Evolutionary conservation across 2,113 vertebrate genomes (phyloP).

Genomic region (Antigone vipio): DNA sequence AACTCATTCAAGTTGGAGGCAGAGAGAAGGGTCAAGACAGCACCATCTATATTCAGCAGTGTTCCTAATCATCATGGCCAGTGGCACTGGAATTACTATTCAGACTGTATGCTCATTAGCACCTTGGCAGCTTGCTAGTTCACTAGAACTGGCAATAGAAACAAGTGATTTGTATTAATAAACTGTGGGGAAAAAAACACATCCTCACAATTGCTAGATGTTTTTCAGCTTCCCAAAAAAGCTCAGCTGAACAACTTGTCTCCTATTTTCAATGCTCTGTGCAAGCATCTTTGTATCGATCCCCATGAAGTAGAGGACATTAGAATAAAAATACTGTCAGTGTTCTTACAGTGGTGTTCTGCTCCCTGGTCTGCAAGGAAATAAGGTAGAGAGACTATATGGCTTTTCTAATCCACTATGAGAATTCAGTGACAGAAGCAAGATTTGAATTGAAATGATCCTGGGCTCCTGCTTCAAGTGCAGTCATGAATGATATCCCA

Average conservation of each 20-base stretch:
- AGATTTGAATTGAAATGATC: not conserved
- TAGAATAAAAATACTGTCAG: not conserved
- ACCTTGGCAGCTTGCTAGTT: slow-evolving; percentile 28
- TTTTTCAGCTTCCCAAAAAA: not conserved
- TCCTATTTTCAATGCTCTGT: not conserved
- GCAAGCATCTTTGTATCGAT: not conserved
- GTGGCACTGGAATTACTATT: not conserved
- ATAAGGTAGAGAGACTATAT: not conserved
- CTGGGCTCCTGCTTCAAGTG: not conserved
- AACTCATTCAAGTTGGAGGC: not conserved
- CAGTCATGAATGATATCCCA: not conserved
- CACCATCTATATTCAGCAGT: not conserved
- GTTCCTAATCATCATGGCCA: not conserved
- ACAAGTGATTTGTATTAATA: slow-evolving; percentile 26
- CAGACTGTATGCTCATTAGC: not conserved
- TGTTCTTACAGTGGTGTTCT: not conserved
- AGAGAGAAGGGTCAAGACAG: not conserved
- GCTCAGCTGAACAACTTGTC: not conserved
- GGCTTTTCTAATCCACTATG: not conserved
- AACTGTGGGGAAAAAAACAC: not conserved
- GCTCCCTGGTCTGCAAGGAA: not conserved
- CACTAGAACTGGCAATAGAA: slow-evolving; percentile 14
- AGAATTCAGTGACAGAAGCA: not conserved
- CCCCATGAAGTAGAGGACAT: not conserved
- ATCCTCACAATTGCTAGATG: not conserved